These are phyloP conservation scores for Trichopria drosophilae DNA, from an alignment of 2,888 invertebrate genomes.

Conservation along the genomic window DNA sequence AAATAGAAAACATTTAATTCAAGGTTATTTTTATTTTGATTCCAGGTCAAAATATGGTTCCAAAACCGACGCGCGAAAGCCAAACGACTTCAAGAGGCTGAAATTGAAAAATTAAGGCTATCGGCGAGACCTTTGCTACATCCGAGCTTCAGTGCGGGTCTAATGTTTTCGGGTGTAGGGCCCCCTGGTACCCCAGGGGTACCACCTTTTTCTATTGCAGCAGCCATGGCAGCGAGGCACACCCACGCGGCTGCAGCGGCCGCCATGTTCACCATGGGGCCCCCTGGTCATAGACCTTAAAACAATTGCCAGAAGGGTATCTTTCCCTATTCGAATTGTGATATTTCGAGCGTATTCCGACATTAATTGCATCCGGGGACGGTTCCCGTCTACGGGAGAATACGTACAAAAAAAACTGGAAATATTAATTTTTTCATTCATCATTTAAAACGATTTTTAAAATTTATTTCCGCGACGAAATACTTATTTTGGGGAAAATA, in stretches of 20 bases:
- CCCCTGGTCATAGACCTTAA: conserved; percentile 56
- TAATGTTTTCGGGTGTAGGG: conserved; percentile 67
- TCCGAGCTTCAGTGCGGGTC: conserved; percentile 68
- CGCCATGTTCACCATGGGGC: conserved; percentile 58
- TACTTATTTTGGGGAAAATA: no score
- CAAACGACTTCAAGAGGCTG: conserved; percentile 94
- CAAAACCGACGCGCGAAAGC: conserved; percentile 88
- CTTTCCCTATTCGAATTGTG: no score
- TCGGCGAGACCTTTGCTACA: conserved; percentile 80
- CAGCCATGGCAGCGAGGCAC: conserved; percentile 60
- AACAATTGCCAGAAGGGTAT: no score
- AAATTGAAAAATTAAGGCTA: conserved; percentile 85
- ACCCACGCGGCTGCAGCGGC: conserved; percentile 61
- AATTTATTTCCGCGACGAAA: no score
- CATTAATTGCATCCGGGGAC: no score
- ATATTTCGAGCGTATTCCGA: no score
- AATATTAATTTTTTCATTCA: no score
- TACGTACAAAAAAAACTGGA: no score
- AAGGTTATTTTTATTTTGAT: conserved; percentile 29
- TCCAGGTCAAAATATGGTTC: conserved; percentile 76
- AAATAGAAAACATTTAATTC: neutral
- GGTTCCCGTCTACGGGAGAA: no score
- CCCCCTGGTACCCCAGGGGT: conserved; percentile 61
- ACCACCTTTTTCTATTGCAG: conserved; percentile 71
- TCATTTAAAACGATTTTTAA: no score